Conservation (phyloP, 2,888 invertebrate genomes). For the Epinotia ramella region DNA sequence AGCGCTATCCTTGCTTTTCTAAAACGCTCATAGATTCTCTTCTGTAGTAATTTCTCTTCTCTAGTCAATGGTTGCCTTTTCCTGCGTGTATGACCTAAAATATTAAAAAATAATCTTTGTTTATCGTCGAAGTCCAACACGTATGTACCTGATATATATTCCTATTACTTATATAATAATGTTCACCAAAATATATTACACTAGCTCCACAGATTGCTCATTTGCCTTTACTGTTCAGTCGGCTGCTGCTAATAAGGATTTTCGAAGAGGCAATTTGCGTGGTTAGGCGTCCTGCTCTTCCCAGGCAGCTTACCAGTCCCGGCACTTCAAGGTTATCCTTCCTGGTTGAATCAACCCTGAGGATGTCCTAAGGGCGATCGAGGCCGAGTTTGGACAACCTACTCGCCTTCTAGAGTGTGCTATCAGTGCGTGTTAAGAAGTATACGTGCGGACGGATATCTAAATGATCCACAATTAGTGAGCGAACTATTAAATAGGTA, state of each 20-base stretch:
- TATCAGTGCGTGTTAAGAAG: conserved; percentile 1
- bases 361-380: conserved; percentile 8
- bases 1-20: conserved; percentile 10
- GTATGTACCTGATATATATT: too few relatives aligned
- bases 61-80: not conserved
- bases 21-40: conserved; percentile 4
- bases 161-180: too few relatives aligned
- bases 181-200: too few relatives aligned
- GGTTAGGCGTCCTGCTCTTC: too few relatives aligned
- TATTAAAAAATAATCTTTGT: not conserved
- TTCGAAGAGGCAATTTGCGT: too few relatives aligned
- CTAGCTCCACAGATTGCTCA: too few relatives aligned
- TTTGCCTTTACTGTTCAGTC: too few relatives aligned
- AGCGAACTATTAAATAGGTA: conserved; percentile 14
- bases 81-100: conserved; percentile 11
- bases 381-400: conserved; percentile 12
- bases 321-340: too few relatives aligned
- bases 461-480: conserved; percentile 30
- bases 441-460: conserved; percentile 13
- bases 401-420: conserved; percentile 11
- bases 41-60: conserved; percentile 12
- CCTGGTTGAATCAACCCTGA: not conserved
- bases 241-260: too few relatives aligned
- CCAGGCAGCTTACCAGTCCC: too few relatives aligned
- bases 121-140: not conserved